Evolutionary conservation across 1,140 invertebrate species (phyloP).

Genomic region (Anthonomus grandis): DNA sequence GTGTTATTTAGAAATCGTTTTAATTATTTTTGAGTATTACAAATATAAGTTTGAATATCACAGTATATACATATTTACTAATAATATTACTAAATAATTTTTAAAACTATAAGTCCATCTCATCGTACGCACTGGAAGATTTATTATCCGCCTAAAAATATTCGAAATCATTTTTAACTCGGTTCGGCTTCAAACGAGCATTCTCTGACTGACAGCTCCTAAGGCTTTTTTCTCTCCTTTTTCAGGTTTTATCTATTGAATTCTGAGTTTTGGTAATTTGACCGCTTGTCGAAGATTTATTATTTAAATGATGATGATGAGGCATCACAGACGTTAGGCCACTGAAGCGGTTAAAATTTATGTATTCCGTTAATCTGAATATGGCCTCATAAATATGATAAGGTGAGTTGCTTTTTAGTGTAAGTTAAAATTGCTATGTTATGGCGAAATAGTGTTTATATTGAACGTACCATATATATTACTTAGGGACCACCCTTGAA

Average conservation of each 20-base stretch:
- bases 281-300: slow-evolving; percentile 27
- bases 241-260: slow-evolving; percentile 23
- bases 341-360: no score
- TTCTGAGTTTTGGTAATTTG: slow-evolving; percentile 25
- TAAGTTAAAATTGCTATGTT: no score
- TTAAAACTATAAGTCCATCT: slow-evolving; percentile 23
- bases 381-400: no score
- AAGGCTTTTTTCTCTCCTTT: slow-evolving; percentile 4
- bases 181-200: slow-evolving; percentile 10
- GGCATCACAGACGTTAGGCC: slow-evolving; percentile 9
- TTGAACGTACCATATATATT: neutral
- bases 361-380: no score
- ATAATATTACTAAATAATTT: no score
- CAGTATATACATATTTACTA: no score
- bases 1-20: no score
- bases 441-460: neutral
- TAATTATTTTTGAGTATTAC: no score
- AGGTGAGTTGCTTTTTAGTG: no score
- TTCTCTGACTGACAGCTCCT: slow-evolving; percentile 19
- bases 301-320: slow-evolving; percentile 28
- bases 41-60: no score
- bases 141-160: slow-evolving; percentile 26
- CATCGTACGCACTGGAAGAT: slow-evolving; percentile 21
- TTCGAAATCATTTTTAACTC: slow-evolving; percentile 27
- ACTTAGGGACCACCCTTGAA: neutral